A percentile compares a stretch with the other conserved stretches of the same genome.
Conservation (phyloP, 2,113 vertebrate genomes). For the Sisor rabdophorus region DNA sequence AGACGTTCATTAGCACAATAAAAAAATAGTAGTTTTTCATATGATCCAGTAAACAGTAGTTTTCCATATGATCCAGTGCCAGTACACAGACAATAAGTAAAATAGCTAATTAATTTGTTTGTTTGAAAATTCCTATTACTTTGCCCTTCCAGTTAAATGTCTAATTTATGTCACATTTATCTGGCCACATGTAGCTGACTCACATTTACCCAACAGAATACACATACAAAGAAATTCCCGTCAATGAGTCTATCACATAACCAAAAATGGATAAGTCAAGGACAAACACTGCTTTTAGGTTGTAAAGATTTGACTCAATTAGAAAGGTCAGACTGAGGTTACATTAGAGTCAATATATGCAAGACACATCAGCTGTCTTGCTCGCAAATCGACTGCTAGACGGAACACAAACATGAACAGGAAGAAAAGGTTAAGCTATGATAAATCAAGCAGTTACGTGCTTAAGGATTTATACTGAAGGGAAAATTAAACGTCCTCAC, state of each 20-base stretch:
- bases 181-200: neutral
- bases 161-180: neutral
- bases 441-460: neutral
- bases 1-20: neutral
- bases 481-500: neutral
- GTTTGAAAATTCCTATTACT: neutral
- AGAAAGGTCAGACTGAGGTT: slow-evolving; percentile 9
- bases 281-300: neutral
- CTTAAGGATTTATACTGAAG: neutral
- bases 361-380: slow-evolving; percentile 5
- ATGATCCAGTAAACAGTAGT: neutral
- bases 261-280: neutral
- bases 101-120: neutral
- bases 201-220: neutral
- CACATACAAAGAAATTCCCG: neutral
- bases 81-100: neutral
- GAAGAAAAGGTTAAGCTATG: neutral
- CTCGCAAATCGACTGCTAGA: neutral
- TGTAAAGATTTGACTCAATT: neutral
- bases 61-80: neutral
- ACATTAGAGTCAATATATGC: slow-evolving; percentile 27
- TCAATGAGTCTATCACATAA: neutral
- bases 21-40: neutral
- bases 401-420: neutral
- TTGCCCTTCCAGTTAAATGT: neutral